A percentile compares a stretch with the other conserved stretches of the same genome.
These are phyloP conservation scores for Lasiurus borealis DNA, from an alignment of 2,113 vertebrate genomes.

Conservation along the genomic window DNA sequence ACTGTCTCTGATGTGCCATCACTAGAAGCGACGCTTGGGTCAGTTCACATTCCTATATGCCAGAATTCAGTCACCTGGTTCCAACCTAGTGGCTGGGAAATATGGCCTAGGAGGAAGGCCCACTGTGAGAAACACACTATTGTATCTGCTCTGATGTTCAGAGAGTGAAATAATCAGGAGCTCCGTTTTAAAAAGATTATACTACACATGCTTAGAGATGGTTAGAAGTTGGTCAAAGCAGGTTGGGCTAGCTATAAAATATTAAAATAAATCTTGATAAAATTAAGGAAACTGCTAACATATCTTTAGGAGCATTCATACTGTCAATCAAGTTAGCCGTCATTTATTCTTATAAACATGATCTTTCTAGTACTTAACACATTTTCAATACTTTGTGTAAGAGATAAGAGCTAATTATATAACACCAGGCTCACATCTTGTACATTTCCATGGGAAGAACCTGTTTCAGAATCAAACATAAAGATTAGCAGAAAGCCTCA, in stretches of 20 bases:
- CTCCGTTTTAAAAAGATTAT: neutral
- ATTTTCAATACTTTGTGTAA: conserved; percentile 43
- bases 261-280: conserved; percentile 42
- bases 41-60: neutral
- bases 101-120: neutral
- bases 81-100: neutral
- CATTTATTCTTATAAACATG: neutral
- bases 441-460: conserved; percentile 47
- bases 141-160: neutral
- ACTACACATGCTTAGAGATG: neutral
- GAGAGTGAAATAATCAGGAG: neutral
- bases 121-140: neutral
- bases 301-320: neutral
- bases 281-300: conserved; percentile 46
- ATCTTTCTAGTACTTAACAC: neutral
- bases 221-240: neutral
- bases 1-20: neutral
- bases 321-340: neutral
- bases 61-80: neutral
- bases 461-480: conserved; percentile 31
- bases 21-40: neutral
- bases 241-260: neutral
- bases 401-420: neutral
- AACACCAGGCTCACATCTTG: neutral
- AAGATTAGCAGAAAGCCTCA: conserved; percentile 47